A percentile compares a stretch with the other conserved stretches of the same genome.
Evolutionary conservation across 2,888 invertebrate genomes (phyloP).

Genomic region (Morpho deidamia): DNA sequence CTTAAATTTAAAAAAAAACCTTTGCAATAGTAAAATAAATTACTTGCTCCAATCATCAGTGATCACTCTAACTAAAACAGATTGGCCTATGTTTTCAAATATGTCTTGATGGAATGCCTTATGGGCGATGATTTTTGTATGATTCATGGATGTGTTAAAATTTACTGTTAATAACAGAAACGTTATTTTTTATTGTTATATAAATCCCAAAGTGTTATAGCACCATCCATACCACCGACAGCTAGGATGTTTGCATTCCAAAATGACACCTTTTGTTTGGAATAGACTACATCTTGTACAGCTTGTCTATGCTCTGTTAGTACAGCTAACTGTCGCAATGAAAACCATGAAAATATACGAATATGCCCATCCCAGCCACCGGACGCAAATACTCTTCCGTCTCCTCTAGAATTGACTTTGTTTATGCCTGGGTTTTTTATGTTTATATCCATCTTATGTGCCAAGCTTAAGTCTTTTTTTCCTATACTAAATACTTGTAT

Average conservation of each 20-base stretch:
- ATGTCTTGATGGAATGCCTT: no score
- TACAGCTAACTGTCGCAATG: slow-evolving; percentile 83
- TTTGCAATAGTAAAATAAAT: no score
- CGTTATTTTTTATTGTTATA: slow-evolving; percentile 77
- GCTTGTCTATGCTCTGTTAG: slow-evolving; percentile 85
- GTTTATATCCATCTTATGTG: slow-evolving; percentile 78
- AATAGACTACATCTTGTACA: slow-evolving; percentile 85
- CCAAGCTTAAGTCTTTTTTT: slow-evolving; percentile 72
- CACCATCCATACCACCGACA: slow-evolving; percentile 85
- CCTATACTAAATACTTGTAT: slow-evolving; percentile 80
- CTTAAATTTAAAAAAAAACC: no score
- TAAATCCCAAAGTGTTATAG: slow-evolving; percentile 88
- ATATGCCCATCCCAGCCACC: slow-evolving; percentile 89
- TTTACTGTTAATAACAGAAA: neutral
- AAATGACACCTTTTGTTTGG: slow-evolving; percentile 79
- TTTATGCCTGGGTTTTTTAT: slow-evolving; percentile 88
- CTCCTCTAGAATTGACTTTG: slow-evolving; percentile 81
- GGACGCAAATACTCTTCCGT: slow-evolving; percentile 84
- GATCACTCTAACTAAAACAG: no score
- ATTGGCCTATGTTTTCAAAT: no score
- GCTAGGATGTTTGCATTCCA: slow-evolving; percentile 90
- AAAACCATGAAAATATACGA: slow-evolving; percentile 88
- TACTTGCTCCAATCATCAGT: no score
- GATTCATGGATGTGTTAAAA: no score
- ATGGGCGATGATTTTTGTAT: no score